Conservation (phyloP, 2,888 invertebrate genomes). For the Helleia helle region DNA sequence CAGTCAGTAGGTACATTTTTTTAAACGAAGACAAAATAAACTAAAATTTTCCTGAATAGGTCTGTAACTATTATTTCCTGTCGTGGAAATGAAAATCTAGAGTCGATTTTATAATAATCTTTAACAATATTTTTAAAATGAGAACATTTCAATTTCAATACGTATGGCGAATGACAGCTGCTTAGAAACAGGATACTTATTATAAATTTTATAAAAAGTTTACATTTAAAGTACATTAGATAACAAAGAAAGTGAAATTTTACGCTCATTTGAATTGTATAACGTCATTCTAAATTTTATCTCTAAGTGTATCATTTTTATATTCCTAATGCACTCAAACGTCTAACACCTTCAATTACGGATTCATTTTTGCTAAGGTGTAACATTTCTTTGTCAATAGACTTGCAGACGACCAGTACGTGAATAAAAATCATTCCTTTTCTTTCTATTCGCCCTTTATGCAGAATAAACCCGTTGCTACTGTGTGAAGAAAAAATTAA, state of each 20-base stretch:
- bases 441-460: constrained; percentile 57
- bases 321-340: constrained; percentile 14
- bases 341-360: constrained; percentile 30
- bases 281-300: neutral
- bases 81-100: too few relatives aligned
- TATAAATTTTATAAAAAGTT: neutral
- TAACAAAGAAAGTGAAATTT: constrained; percentile 3
- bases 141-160: neutral
- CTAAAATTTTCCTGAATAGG: too few relatives aligned
- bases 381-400: constrained; percentile 32
- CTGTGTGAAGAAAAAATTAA: constrained; percentile 53
- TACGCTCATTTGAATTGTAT: neutral
- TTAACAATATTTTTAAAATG: too few relatives aligned
- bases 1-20: too few relatives aligned
- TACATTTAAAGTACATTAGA: neutral
- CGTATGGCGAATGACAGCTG: neutral
- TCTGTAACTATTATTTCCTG: too few relatives aligned
- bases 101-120: too few relatives aligned
- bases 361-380: constrained; percentile 35
- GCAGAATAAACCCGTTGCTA: constrained; percentile 59
- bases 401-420: constrained; percentile 44
- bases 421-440: constrained; percentile 52
- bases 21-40: too few relatives aligned
- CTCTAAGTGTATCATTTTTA: constrained; percentile 8
- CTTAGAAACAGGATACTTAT: constrained; percentile 7